Conservation (phyloP, 2,113 vertebrate species). For the Triplophysa rosa region DNA sequence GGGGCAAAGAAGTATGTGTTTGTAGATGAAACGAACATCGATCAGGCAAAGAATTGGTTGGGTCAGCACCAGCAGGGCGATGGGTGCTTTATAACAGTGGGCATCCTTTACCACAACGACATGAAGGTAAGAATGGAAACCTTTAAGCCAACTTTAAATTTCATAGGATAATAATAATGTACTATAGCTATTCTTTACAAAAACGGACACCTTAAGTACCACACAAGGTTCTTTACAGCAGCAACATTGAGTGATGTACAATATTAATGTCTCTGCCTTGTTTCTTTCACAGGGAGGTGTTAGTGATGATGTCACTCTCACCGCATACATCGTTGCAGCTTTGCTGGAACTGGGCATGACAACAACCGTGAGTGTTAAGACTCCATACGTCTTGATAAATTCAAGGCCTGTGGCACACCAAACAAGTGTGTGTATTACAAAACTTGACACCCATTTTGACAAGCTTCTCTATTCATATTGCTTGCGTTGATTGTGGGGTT, state of each 20-base stretch:
- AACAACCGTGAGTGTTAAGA: slow-evolving; percentile 66
- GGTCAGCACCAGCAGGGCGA: slow-evolving; percentile 63
- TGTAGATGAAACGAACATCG: slow-evolving; percentile 69
- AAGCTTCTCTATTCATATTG: too few relatives aligned
- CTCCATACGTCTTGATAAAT: neutral
- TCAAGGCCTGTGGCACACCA: too few relatives aligned
- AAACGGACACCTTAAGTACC: too few relatives aligned
- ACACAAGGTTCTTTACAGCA: too few relatives aligned
- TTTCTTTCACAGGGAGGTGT: slow-evolving; percentile 77
- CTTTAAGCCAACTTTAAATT: neutral
- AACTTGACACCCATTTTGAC: too few relatives aligned
- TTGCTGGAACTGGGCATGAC: slow-evolving; percentile 76
- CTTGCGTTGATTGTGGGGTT: too few relatives aligned
- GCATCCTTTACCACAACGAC: slow-evolving; percentile 75
- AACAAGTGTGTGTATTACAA: too few relatives aligned
- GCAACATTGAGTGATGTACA: too few relatives aligned
- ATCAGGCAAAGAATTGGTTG: slow-evolving; percentile 76
- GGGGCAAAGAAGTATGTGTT: slow-evolving; percentile 76
- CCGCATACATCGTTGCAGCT: slow-evolving; percentile 79
- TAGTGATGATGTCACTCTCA: slow-evolving; percentile 80
- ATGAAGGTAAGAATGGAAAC: slow-evolving; percentile 77
- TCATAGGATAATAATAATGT: neutral
- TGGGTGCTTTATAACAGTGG: slow-evolving; percentile 79
- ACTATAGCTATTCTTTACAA: neutral
- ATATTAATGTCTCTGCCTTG: neutral